Percentiles rank a stretch among this genome's conserved stretches.
Conservation (phyloP, 1,140 invertebrate species). For the Lordiphosa clarofinis region DNA sequence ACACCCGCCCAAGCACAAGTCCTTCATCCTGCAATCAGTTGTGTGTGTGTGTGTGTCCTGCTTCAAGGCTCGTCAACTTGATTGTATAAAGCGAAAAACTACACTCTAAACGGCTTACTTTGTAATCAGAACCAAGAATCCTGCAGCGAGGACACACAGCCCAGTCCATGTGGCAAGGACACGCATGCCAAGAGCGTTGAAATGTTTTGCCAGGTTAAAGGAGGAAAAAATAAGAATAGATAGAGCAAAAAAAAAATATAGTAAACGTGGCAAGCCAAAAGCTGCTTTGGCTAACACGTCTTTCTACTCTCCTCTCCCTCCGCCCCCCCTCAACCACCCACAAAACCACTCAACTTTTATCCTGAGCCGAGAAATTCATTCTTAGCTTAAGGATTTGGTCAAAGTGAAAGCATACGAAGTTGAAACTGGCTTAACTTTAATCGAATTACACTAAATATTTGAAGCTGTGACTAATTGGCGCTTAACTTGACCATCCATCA, state of each 20-base stretch:
- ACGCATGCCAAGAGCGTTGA: conserved; percentile 15
- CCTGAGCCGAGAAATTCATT: conserved; percentile 42
- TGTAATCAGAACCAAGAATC: conserved; percentile 62
- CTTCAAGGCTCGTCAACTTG: conserved; percentile 25
- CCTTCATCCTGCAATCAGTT: conserved; percentile 24
- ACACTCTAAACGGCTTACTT: conserved; percentile 61
- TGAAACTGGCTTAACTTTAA: conserved; percentile 47
- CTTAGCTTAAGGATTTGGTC: conserved; percentile 38
- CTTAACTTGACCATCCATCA: not conserved
- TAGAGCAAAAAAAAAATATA: not conserved
- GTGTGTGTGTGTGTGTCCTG: conserved; percentile 13
- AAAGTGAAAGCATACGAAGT: conserved; percentile 43
- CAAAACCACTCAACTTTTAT: conserved; percentile 21
- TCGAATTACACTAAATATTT: conserved; percentile 1
- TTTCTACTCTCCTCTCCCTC: conserved; percentile 1
- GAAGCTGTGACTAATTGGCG: not conserved
- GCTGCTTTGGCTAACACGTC: conserved; percentile 23
- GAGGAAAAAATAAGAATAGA: conserved; percentile 1
- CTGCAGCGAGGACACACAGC: conserved; percentile 21
- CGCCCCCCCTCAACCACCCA: too few relatives aligned
- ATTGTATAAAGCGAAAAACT: conserved; percentile 59
- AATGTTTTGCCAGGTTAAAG: conserved; percentile 11
- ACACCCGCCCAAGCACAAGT: too few relatives aligned
- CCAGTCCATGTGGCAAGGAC: conserved; percentile 7
- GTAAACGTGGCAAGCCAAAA: conserved; percentile 13